Conservation (phyloP, 37 sponge, comb jelly and placozoan species). For the Agelas oroides region DNA sequence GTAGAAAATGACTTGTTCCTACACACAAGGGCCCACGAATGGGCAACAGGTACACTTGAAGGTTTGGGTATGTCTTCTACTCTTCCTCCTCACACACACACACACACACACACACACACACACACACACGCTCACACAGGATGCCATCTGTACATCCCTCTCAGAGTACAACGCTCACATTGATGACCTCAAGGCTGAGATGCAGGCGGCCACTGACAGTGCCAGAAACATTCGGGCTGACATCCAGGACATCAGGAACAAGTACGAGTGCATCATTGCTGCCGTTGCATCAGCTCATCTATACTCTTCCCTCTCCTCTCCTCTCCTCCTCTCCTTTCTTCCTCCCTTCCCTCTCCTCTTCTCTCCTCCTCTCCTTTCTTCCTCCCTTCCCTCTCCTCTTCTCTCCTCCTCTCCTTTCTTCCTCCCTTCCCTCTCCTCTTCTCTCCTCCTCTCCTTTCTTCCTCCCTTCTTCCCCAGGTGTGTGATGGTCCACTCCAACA, state of each 20-base stretch:
- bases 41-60: too few species aligned
- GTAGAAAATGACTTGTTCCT: too few species aligned
- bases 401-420: not conserved
- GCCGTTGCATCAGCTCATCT: not conserved
- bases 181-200: constrained; percentile 83
- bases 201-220: constrained; percentile 93
- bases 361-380: not conserved
- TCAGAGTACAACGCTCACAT: constrained; percentile 91
- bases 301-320: too few species aligned
- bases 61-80: too few species aligned
- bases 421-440: not conserved
- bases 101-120: too few species aligned
- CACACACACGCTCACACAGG: too few species aligned
- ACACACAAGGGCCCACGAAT: too few species aligned
- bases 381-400: not conserved
- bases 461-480: constrained; percentile 49
- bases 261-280: constrained; percentile 72
- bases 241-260: constrained; percentile 90
- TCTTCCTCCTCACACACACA: too few species aligned
- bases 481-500: constrained; percentile 67
- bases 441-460: not conserved
- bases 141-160: constrained; percentile 93
- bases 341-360: not conserved
- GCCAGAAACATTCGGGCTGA: constrained; percentile 88
- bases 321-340: not conserved